Evolutionary conservation across 2,113 vertebrate genomes (phyloP).

Genomic region (Ptychochromis oligacanthus): DNA sequence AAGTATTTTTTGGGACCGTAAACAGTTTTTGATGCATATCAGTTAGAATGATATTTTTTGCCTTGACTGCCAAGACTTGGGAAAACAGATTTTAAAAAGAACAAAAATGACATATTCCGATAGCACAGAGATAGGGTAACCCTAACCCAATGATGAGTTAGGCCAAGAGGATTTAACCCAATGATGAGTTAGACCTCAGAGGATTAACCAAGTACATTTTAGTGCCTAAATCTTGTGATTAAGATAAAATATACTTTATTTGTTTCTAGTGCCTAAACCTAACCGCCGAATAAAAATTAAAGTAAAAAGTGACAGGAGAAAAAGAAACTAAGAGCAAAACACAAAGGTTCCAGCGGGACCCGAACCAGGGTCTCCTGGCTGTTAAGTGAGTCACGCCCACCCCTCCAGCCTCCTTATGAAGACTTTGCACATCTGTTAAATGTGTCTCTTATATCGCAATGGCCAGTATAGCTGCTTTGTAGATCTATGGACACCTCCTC

Average conservation of each 20-base stretch:
- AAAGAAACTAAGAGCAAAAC: no score
- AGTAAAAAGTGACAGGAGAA: background rate
- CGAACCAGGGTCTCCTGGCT: background rate
- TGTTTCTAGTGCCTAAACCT: background rate
- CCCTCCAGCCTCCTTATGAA: background rate
- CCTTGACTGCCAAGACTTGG: background rate
- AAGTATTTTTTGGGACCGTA: background rate
- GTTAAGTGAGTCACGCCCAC: background rate
- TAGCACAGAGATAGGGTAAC: no score
- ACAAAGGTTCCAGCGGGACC: background rate
- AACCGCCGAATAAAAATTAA: background rate
- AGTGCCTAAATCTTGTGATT: background rate
- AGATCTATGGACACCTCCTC: background rate
- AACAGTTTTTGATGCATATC: background rate
- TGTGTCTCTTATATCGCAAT: no score
- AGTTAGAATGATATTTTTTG: rapidly evolving
- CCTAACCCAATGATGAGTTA: no score
- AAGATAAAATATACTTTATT: background rate
- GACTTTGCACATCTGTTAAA: background rate
- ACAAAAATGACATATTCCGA: no score
- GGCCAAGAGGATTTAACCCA: no score
- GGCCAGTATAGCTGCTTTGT: no score
- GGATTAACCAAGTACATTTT: background rate
- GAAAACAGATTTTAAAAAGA: background rate
- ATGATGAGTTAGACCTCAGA: no score